Evolutionary conservation across 2,888 invertebrate species (phyloP).

Genomic region (Nemoura dubitans): DNA sequence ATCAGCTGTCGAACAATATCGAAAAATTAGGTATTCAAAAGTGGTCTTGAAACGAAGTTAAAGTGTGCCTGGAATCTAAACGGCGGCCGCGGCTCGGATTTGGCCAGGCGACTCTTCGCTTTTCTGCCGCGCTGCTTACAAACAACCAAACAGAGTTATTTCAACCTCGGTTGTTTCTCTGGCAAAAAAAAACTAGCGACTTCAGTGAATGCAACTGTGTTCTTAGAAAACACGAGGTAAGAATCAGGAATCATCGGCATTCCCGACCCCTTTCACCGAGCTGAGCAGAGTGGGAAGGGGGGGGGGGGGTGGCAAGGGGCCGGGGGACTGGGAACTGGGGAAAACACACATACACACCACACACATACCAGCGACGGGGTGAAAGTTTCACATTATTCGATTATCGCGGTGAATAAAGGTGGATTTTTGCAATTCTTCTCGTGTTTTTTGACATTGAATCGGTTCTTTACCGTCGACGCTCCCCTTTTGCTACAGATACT

Average conservation of each 20-base stretch:
- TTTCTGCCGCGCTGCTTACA: background rate
- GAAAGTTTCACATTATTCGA: constrained; percentile 37
- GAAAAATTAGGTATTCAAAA: constrained; percentile 17
- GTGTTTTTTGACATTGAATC: constrained; percentile 40
- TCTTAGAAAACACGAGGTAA: background rate
- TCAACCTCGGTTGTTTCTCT: constrained; percentile 32
- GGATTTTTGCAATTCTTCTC: constrained; percentile 38
- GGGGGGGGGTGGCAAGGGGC: background rate
- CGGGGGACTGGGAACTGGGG: background rate
- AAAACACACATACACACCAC: background rate
- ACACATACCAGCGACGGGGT: background rate
- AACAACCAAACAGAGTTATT: constrained; percentile 31
- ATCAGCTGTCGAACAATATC: constrained; percentile 7
- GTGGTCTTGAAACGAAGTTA: constrained; percentile 19
- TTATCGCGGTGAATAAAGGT: constrained; percentile 32
- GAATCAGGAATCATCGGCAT: constrained; percentile 26
- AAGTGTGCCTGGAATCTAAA: background rate
- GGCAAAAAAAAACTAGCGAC: background rate
- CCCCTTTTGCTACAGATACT: constrained; percentile 14
- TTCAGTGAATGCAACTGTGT: constrained; percentile 23
- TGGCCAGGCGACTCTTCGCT: background rate
- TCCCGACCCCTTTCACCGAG: background rate
- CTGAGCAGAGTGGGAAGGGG: background rate
- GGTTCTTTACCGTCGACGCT: background rate
- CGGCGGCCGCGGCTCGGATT: background rate